A percentile compares a stretch with the other conserved stretches of the same genome.
phyloP scores from a whole-genome alignment of 2,888 invertebrate species.

The Didymodactylos carnosus region DNA sequence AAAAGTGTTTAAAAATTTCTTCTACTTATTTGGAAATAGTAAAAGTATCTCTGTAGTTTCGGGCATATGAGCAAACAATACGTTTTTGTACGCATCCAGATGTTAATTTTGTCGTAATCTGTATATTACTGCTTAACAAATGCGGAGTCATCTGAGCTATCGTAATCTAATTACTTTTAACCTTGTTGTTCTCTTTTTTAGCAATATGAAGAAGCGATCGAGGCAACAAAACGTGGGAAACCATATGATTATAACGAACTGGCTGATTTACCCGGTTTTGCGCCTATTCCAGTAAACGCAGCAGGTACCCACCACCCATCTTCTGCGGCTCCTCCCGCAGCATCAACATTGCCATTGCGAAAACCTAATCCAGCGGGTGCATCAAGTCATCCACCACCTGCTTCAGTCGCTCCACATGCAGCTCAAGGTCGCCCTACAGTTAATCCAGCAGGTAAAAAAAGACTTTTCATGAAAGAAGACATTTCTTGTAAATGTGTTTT shows the following conservation, averaged over 20 bases:
- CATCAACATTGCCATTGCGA: no score
- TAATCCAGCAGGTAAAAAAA: no score
- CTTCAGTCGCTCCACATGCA: neutral
- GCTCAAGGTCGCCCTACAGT: no score
- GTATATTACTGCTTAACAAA: no score
- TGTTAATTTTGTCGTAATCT: no score
- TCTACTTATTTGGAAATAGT: neutral
- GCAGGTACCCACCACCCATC: neutral
- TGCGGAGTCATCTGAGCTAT: no score
- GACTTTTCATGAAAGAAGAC: no score
- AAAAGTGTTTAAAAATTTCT: neutral
- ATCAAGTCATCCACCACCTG: neutral
- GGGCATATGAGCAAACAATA: neutral
- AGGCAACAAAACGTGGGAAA: slow-evolving; percentile 53
- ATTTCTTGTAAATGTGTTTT: no score
- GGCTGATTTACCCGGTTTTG: slow-evolving; percentile 58
- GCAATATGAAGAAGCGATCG: slow-evolving; percentile 71
- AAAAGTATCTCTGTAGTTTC: no score
- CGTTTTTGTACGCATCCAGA: no score
- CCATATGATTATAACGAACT: slow-evolving; percentile 56
- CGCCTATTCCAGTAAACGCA: slow-evolving; percentile 22
- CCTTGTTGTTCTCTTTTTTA: slow-evolving; percentile 15
- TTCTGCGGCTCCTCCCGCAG: neutral
- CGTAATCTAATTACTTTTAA: no score
- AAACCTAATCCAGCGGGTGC: neutral